Percentiles rank a stretch among this genome's conserved stretches.
Evolutionary conservation across 1,140 invertebrate species (phyloP).

Genomic region (Phortica variegata): DNA sequence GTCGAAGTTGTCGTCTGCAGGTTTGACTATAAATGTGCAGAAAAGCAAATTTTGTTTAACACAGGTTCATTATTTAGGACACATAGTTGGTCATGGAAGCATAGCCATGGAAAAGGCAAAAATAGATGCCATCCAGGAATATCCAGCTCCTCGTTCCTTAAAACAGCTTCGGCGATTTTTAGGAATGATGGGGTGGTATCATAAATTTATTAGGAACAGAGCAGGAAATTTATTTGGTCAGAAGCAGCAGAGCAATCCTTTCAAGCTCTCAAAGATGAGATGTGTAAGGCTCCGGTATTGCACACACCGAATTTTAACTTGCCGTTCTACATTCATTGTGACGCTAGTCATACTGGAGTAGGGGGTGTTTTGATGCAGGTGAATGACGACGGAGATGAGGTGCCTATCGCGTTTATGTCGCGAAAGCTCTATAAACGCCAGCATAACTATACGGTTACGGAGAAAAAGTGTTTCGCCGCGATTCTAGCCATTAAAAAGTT

Average conservation of each 20-base stretch:
- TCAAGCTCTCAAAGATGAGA: too few species aligned
- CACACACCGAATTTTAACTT: slow-evolving; percentile 18
- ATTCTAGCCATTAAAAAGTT: slow-evolving; percentile 57
- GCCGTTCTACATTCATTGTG: slow-evolving; percentile 13
- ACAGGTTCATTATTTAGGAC: slow-evolving; percentile 12
- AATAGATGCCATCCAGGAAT: slow-evolving; percentile 14
- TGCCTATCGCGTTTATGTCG: slow-evolving; percentile 36
- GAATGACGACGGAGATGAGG: slow-evolving; percentile 21
- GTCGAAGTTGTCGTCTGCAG: slow-evolving; percentile 36
- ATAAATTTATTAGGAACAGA: slow-evolving; percentile 25
- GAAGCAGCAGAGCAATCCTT: too few species aligned
- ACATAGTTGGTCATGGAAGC: slow-evolving; percentile 1
- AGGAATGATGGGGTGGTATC: slow-evolving; percentile 56
- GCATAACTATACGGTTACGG: slow-evolving; percentile 50
- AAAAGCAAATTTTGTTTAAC: slow-evolving; percentile 54
- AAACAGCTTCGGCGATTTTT: slow-evolving; percentile 54
- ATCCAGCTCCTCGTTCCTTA: neutral
- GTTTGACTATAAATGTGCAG: slow-evolving; percentile 56
- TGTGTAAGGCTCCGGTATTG: too few species aligned
- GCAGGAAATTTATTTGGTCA: too few species aligned
- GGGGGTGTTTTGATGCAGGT: slow-evolving; percentile 31
- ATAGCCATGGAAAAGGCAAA: slow-evolving; percentile 16
- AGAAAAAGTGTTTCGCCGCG: slow-evolving; percentile 58
- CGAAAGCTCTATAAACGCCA: slow-evolving; percentile 43
- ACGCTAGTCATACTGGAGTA: slow-evolving; percentile 3